phyloP scores from a whole-genome alignment of 1,140 invertebrate genomes.

The Drosophila pandora region DNA sequence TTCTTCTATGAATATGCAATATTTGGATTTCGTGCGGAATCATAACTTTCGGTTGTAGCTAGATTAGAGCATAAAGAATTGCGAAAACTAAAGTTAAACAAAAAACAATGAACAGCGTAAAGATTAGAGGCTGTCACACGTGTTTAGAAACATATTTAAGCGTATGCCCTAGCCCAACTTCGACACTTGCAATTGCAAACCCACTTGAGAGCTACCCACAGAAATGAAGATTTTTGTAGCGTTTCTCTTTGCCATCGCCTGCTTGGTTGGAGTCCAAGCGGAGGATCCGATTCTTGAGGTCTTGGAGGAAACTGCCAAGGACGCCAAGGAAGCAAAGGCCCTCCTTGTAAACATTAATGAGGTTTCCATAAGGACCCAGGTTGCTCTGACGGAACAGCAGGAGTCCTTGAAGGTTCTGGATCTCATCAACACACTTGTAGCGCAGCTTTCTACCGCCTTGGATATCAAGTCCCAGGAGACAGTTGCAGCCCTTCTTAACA shows the following conservation, averaged over 20 bases:
- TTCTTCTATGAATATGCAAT: slow-evolving; percentile 21
- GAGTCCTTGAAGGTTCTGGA: slow-evolving; percentile 30
- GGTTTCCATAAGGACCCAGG: slow-evolving; percentile 22
- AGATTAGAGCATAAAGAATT: slow-evolving; percentile 4
- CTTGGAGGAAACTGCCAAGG: slow-evolving; percentile 36
- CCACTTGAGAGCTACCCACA: slow-evolving; percentile 21
- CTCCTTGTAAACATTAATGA: slow-evolving; percentile 26
- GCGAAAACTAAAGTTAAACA: slow-evolving; percentile 1
- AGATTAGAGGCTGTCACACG: slow-evolving; percentile 41
- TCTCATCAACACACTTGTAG: slow-evolving; percentile 29
- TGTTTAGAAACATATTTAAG: slow-evolving; percentile 60
- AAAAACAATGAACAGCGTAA: slow-evolving; percentile 5
- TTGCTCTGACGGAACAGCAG: slow-evolving; percentile 33
- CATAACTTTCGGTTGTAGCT: slow-evolving; percentile 1
- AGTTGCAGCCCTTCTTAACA: slow-evolving; percentile 34
- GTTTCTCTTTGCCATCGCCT: slow-evolving; percentile 31
- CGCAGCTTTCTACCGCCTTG: slow-evolving; percentile 18
- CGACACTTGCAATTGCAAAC: slow-evolving; percentile 42
- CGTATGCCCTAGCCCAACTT: neutral
- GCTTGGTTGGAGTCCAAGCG: neutral
- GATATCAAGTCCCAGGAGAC: slow-evolving; percentile 31
- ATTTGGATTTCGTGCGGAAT: slow-evolving; percentile 55
- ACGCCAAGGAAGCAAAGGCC: slow-evolving; percentile 35
- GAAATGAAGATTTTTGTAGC: slow-evolving; percentile 42
- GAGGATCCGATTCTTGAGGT: slow-evolving; percentile 18